A percentile compares a stretch with the other conserved stretches of the same genome.
Conservation (phyloP, 2,113 vertebrate genomes). For the Lanius collurio region DNA sequence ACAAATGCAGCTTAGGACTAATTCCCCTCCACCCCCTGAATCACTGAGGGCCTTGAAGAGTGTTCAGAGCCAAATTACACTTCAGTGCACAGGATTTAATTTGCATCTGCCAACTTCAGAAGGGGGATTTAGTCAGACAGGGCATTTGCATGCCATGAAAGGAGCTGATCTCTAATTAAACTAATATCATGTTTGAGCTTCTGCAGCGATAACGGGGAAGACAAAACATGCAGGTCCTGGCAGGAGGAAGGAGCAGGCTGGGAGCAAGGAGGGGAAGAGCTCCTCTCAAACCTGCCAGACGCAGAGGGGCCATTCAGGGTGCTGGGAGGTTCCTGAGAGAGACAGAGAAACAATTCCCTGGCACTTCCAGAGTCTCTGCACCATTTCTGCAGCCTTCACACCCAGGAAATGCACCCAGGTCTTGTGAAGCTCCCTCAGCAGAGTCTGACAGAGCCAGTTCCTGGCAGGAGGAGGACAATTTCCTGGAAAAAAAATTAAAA, state of each 20-base stretch:
- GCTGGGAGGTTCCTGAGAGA: neutral
- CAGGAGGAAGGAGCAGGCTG: neutral
- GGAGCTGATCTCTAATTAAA: constrained; percentile 63
- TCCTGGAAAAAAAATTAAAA: neutral
- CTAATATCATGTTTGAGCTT: constrained; percentile 36
- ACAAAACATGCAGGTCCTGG: neutral
- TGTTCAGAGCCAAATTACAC: constrained; percentile 59
- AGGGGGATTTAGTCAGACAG: constrained; percentile 58
- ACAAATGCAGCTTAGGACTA: constrained; percentile 62
- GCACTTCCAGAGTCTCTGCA: neutral
- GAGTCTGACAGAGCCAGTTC: rapidly evolving
- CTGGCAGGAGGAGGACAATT: neutral
- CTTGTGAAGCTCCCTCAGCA: neutral
- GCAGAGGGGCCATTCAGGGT: rapidly evolving
- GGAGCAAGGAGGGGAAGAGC: neutral
- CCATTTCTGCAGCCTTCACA: neutral
- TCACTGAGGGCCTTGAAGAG: constrained; percentile 55
- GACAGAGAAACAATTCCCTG: neutral
- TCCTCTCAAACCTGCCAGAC: neutral
- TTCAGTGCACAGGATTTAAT: constrained; percentile 63
- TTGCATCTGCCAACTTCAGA: constrained; percentile 64
- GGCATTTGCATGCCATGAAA: constrained; percentile 60
- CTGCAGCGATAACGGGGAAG: neutral
- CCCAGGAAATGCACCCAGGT: neutral
- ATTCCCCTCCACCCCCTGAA: constrained; percentile 62